These are phyloP conservation scores for Tetramorium simillimum DNA, from an alignment of 1,140 invertebrate genomes.

Conservation along the genomic window DNA sequence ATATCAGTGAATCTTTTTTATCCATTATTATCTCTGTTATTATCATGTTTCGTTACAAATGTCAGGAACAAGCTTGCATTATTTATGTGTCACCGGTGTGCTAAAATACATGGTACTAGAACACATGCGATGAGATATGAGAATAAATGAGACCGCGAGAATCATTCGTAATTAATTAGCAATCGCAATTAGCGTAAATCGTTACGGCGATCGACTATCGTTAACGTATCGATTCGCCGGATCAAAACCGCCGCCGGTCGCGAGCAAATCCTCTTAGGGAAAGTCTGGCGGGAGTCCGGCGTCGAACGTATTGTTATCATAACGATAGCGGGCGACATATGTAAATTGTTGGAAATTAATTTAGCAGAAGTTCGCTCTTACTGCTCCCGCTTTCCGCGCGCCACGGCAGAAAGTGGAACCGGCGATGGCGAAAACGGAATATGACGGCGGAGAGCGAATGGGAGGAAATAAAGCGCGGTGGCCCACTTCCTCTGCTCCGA, in stretches of 20 bases:
- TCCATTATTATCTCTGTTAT: no score
- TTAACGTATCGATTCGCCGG: slow-evolving; percentile 60
- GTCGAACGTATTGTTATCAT: slow-evolving; percentile 70
- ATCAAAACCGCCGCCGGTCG: slow-evolving; percentile 37
- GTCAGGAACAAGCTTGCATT: not conserved
- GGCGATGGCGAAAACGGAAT: slow-evolving; percentile 47
- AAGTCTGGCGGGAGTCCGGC: not conserved
- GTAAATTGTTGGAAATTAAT: slow-evolving; percentile 78
- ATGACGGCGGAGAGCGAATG: slow-evolving; percentile 41
- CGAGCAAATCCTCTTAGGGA: slow-evolving; percentile 69
- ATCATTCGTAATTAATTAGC: slow-evolving; percentile 50
- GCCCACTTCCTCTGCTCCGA: slow-evolving; percentile 64
- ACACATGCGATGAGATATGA: not conserved
- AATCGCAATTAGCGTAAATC: slow-evolving; percentile 49
- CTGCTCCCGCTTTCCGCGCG: slow-evolving; percentile 41
- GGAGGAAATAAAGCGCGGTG: slow-evolving; percentile 72
- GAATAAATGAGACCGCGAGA: not conserved
- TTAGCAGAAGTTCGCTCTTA: slow-evolving; percentile 71
- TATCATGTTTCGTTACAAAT: not conserved
- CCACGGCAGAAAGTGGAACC: slow-evolving; percentile 27
- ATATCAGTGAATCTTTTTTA: no score
- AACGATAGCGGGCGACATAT: slow-evolving; percentile 69
- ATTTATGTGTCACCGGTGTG: slow-evolving; percentile 1
- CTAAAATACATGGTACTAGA: slow-evolving; percentile 13
- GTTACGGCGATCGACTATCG: slow-evolving; percentile 50